A percentile compares a stretch with the other conserved stretches of the same genome.
Conservation (phyloP, 2,888 invertebrate species). For the Drosophila atripex region DNA sequence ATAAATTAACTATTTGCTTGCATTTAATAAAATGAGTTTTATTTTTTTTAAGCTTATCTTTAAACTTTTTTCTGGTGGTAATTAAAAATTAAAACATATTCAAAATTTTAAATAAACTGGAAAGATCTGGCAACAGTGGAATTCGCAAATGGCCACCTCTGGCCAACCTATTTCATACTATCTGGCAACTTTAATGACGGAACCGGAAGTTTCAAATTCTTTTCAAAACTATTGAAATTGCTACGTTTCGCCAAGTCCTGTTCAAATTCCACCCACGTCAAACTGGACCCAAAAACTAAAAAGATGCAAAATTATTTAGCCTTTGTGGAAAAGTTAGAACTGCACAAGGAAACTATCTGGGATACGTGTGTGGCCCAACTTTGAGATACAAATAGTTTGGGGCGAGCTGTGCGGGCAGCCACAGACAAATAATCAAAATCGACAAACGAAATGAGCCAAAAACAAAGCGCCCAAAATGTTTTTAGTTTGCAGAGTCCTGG, state of each 20-base stretch:
- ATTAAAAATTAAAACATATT: neutral
- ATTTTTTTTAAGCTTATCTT: neutral
- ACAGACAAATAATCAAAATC: slow-evolving; percentile 78
- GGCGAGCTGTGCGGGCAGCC: slow-evolving; percentile 47
- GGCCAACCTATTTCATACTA: neutral
- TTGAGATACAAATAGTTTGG: slow-evolving; percentile 70
- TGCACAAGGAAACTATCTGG: slow-evolving; percentile 42
- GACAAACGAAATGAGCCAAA: slow-evolving; percentile 76
- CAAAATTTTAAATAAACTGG: neutral
- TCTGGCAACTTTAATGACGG: neutral
- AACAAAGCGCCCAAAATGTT: slow-evolving; percentile 77
- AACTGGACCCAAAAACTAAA: neutral
- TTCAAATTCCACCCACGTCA: neutral
- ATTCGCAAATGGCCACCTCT: neutral
- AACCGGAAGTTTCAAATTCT: neutral
- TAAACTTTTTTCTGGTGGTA: neutral
- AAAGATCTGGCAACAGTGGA: neutral
- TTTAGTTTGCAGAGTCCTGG: slow-evolving; percentile 58
- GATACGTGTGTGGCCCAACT: slow-evolving; percentile 46
- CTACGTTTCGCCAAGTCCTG: neutral
- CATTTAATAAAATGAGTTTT: slow-evolving; percentile 37
- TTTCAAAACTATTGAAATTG: neutral
- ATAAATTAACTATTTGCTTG: slow-evolving; percentile 51
- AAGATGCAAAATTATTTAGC: slow-evolving; percentile 18
- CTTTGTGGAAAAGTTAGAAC: slow-evolving; percentile 51